phyloP scores from a whole-genome alignment of 2,888 invertebrate genomes.

The Idaea aversata region DNA sequence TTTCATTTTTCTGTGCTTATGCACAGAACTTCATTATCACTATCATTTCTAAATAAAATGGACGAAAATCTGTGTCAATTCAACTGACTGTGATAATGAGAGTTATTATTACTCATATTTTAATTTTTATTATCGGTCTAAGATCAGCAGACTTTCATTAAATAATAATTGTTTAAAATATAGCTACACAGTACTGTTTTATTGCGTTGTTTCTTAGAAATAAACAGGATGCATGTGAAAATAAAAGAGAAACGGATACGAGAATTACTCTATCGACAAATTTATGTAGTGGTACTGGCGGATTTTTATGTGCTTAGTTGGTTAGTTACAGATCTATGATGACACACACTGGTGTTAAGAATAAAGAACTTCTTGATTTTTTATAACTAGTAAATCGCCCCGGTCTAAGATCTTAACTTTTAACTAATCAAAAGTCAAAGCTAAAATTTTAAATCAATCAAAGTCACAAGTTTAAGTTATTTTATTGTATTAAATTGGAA shows the following conservation, averaged over 20 bases:
- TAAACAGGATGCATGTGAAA: conserved; percentile 57
- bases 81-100: too few relatives aligned
- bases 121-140: neutral
- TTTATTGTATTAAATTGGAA: too few relatives aligned
- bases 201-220: conserved; percentile 25
- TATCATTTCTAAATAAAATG: too few relatives aligned
- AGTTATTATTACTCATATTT: neutral
- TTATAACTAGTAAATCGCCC: too few relatives aligned
- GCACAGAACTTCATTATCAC: neutral
- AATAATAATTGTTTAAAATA: neutral
- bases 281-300: conserved; percentile 74
- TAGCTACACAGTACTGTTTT: neutral
- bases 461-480: too few relatives aligned
- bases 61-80: too few relatives aligned
- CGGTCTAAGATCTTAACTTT: too few relatives aligned
- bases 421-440: neutral
- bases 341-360: neutral
- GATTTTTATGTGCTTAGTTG: conserved; percentile 68
- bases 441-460: neutral
- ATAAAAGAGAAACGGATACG: conserved; percentile 68
- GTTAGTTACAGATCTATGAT: conserved; percentile 15
- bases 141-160: neutral
- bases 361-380: neutral
- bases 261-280: conserved; percentile 74
- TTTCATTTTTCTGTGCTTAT: neutral